These are phyloP conservation scores for Pachyramphus minor DNA, from an alignment of 2,113 vertebrate species.

Conservation along the genomic window DNA sequence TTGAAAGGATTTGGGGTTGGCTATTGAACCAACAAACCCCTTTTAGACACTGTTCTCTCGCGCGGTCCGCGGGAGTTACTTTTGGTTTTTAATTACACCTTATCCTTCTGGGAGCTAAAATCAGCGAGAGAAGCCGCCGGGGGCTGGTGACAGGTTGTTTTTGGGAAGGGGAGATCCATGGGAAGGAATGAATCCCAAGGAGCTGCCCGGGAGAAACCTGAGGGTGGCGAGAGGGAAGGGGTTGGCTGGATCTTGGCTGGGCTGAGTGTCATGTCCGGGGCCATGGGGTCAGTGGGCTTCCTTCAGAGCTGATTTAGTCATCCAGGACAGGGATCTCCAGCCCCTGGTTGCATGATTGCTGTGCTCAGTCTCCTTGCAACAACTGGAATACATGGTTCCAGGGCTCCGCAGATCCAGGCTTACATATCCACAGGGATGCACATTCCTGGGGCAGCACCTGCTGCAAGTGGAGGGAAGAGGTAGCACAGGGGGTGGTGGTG, in stretches of 20 bases:
- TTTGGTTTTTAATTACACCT: neutral
- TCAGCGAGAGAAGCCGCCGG: neutral
- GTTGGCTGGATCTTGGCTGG: accelerated
- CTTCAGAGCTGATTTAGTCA: neutral
- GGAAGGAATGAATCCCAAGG: neutral
- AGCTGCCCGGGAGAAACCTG: neutral
- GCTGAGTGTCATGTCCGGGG: neutral
- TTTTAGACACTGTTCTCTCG: neutral
- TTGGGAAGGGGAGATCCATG: neutral
- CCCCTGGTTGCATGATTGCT: accelerated
- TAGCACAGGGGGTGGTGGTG: accelerated
- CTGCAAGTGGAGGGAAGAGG: neutral
- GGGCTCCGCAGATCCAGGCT: neutral
- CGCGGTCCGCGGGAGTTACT: neutral
- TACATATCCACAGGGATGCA: accelerated
- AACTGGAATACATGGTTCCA: neutral
- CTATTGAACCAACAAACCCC: no score
- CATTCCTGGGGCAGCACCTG: neutral
- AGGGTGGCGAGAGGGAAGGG: neutral
- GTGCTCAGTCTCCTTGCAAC: accelerated
- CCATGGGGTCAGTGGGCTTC: accelerated
- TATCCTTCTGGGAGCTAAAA: neutral
- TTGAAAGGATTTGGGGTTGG: neutral
- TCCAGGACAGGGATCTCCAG: neutral
- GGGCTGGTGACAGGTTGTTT: neutral